phyloP scores from a whole-genome alignment of 2,797 vertebrate species.

The Hybognathus amarus region DNA sequence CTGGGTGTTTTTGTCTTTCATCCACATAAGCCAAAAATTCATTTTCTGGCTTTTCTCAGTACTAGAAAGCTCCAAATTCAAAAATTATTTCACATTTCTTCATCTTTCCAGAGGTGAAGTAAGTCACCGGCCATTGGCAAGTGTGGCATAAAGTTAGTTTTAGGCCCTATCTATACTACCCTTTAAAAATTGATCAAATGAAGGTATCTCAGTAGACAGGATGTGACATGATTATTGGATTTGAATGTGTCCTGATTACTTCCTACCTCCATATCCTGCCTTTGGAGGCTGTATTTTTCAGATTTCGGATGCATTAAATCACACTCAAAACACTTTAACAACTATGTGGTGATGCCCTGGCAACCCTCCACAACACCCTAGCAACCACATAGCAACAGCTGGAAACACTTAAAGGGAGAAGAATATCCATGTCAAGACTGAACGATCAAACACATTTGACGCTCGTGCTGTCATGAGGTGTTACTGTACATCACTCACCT shows the following conservation, averaged over 20 bases:
- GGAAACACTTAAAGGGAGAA: background rate
- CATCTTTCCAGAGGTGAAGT: too few relatives aligned
- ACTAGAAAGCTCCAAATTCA: too few relatives aligned
- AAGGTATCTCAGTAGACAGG: background rate
- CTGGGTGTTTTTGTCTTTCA: too few relatives aligned
- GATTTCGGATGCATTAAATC: background rate
- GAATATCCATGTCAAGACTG: background rate
- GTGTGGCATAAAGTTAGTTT: background rate
- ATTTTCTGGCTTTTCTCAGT: too few relatives aligned
- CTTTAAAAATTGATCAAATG: background rate
- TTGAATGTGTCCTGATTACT: background rate
- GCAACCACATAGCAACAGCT: background rate
- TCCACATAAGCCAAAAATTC: too few relatives aligned
- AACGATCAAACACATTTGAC: background rate
- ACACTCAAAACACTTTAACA: background rate
- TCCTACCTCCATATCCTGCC: too few relatives aligned
- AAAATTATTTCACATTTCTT: too few relatives aligned
- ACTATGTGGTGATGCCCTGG: background rate
- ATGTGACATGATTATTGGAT: background rate
- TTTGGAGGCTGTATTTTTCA: too few relatives aligned
- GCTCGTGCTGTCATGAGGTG: background rate
- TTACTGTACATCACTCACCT: conserved; percentile 72
- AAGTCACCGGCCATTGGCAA: too few relatives aligned
- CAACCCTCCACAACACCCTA: background rate
- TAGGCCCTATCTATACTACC: background rate